Conservation (phyloP, 2,113 vertebrate species). For the Galemys pyrenaicus region DNA sequence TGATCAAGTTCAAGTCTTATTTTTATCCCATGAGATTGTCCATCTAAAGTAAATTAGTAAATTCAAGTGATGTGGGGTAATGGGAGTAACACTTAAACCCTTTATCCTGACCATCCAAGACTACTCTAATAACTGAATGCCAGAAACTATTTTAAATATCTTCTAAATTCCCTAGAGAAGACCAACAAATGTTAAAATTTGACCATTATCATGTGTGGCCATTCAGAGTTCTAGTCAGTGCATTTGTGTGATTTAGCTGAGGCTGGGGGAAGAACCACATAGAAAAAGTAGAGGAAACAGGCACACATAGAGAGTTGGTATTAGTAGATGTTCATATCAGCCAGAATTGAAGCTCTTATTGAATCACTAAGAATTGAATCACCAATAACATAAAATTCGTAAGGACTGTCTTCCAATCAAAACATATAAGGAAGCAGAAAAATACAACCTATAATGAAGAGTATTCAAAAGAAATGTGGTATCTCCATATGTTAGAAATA, state of each 20-base stretch:
- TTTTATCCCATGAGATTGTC: neutral
- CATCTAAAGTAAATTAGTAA: slow-evolving; percentile 5
- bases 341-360: neutral
- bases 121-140: neutral
- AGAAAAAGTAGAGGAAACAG: neutral
- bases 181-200: neutral
- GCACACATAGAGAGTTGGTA: neutral
- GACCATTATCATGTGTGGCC: neutral
- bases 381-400: neutral
- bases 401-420: neutral
- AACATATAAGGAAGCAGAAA: neutral
- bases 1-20: neutral
- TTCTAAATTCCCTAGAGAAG: neutral
- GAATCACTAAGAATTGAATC: neutral
- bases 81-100: neutral
- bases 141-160: neutral
- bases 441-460: neutral
- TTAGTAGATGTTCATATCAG: neutral
- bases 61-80: neutral
- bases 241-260: neutral
- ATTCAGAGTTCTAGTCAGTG: neutral
- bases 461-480: neutral
- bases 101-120: neutral
- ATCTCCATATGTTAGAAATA: neutral
- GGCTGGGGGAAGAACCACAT: neutral